Conservation (phyloP, 2,113 vertebrate genomes). For the Morone chrysops region DNA sequence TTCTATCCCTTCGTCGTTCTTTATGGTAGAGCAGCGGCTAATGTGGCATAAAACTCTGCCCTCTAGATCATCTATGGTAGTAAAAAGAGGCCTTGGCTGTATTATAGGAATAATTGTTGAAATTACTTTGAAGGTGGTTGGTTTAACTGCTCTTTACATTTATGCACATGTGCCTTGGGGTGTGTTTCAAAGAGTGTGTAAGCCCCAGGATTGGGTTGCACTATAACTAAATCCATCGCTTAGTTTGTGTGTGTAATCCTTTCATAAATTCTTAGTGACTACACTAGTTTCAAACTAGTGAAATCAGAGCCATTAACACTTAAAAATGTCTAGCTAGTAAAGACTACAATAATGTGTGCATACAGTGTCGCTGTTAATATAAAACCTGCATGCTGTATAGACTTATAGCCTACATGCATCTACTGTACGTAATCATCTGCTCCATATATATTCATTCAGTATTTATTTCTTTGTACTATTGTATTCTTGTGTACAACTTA, state of each 20-base stretch:
- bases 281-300: not conserved
- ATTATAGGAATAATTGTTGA: conserved; percentile 66
- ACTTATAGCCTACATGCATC: too few relatives aligned
- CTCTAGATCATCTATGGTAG: conserved; percentile 58
- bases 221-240: not conserved
- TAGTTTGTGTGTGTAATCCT: not conserved
- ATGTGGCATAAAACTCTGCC: conserved; percentile 75
- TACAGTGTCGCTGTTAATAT: too few relatives aligned
- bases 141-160: conserved; percentile 62
- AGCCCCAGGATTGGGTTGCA: not conserved
- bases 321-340: not conserved
- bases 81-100: conserved; percentile 69
- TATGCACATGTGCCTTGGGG: conserved; percentile 8
- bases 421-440: too few relatives aligned
- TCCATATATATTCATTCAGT: too few relatives aligned
- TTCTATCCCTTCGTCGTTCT: conserved; percentile 55
- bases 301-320: not conserved
- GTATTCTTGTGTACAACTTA: too few relatives aligned
- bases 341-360: not conserved
- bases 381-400: too few relatives aligned
- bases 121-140: conserved; percentile 67
- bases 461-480: too few relatives aligned
- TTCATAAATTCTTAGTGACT: not conserved
- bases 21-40: conserved; percentile 69
- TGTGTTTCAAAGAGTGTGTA: conserved; percentile 19